Evolutionary conservation across 2,888 invertebrate species (phyloP).

Genomic region (Elysia crispata): DNA sequence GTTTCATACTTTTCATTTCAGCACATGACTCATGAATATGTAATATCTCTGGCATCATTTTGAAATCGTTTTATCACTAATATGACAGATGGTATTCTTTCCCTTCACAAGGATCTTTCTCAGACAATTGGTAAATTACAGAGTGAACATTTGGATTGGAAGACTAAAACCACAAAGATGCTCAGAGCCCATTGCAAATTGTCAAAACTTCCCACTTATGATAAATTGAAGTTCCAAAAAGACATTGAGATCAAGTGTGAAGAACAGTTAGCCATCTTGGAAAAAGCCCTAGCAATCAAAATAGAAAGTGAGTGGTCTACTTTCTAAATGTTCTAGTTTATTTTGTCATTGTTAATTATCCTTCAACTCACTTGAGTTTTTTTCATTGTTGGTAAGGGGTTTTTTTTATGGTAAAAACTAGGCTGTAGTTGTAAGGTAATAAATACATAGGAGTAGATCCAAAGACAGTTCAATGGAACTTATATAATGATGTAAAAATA

Average conservation of each 20-base stretch:
- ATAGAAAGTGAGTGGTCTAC: constrained; percentile 38
- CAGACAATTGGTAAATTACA: constrained; percentile 62
- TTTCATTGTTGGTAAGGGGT: no score
- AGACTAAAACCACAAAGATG: constrained; percentile 25
- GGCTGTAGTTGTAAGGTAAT: no score
- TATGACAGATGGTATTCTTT: neutral
- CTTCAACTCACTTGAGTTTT: no score
- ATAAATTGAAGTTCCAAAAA: constrained; percentile 56
- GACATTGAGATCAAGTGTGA: constrained; percentile 42
- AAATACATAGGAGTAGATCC: no score
- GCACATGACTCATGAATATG: no score
- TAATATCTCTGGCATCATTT: no score
- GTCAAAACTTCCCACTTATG: constrained; percentile 42
- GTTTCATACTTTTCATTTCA: no score
- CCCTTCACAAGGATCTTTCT: constrained; percentile 60
- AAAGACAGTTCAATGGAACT: no score
- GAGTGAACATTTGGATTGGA: constrained; percentile 56
- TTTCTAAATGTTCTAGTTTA: neutral
- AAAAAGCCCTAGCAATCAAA: constrained; percentile 33
- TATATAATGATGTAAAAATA: no score
- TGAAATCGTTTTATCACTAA: no score
- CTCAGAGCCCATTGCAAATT: neutral
- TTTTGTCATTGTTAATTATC: neutral
- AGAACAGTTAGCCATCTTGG: constrained; percentile 39
- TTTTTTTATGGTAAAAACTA: no score